These are phyloP conservation scores for Leucophora obtusa DNA, from an alignment of 2,888 invertebrate genomes.

Conservation along the genomic window DNA sequence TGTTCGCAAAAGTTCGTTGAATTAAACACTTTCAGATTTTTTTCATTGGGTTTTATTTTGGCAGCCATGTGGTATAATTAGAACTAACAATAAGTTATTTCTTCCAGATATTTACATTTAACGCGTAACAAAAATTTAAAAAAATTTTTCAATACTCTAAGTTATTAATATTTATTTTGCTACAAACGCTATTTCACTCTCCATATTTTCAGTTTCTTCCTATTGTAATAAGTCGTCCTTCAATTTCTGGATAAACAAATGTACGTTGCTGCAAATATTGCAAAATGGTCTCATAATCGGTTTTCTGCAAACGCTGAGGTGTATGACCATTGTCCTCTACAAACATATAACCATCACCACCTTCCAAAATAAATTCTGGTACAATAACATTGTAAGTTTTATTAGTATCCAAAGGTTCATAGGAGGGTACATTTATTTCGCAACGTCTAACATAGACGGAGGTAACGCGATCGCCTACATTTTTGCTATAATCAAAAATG, in stretches of 20 bases:
- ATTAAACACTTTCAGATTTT: too few relatives aligned
- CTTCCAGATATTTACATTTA: too few relatives aligned
- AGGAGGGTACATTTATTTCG: slow-evolving; percentile 82
- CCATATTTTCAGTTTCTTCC: too few relatives aligned
- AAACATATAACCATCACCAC: slow-evolving; percentile 85
- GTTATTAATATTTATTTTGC: too few relatives aligned
- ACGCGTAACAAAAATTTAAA: too few relatives aligned
- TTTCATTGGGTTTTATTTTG: too few relatives aligned
- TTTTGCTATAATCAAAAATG: slow-evolving; percentile 83
- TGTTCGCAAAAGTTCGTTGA: too few relatives aligned
- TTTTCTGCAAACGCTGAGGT: slow-evolving; percentile 76
- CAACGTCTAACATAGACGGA: slow-evolving; percentile 84
- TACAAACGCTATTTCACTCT: too few relatives aligned
- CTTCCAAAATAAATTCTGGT: slow-evolving; percentile 83
- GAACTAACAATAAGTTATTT: too few relatives aligned
- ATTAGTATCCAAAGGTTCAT: slow-evolving; percentile 80
- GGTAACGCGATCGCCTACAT: slow-evolving; percentile 83
- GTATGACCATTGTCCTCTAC: slow-evolving; percentile 59
- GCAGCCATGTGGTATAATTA: too few relatives aligned
- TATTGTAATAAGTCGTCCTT: slow-evolving; percentile 81
- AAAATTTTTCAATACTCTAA: too few relatives aligned
- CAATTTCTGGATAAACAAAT: slow-evolving; percentile 83
- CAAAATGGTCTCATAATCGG: slow-evolving; percentile 80
- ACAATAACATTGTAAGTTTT: slow-evolving; percentile 85
- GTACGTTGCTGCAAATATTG: slow-evolving; percentile 82